Conservation (phyloP, 2,113 vertebrate species). For the Callionymus lyra region DNA sequence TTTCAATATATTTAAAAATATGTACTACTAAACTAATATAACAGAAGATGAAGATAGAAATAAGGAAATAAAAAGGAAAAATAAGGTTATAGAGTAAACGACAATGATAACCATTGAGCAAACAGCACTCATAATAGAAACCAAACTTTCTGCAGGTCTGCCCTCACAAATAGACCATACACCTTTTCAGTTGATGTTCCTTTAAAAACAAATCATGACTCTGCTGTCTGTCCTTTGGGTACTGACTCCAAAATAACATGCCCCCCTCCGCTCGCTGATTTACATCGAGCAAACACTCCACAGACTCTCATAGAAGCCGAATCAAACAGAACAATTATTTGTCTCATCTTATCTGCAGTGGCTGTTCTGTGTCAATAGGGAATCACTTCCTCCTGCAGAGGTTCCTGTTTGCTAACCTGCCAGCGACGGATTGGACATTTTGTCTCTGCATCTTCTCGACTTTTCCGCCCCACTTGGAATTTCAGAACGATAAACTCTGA, state of each 20-base stretch:
- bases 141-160: too few relatives aligned
- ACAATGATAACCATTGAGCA: too few relatives aligned
- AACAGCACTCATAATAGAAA: too few relatives aligned
- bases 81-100: too few relatives aligned
- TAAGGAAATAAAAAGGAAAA: too few relatives aligned
- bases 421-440: conserved; percentile 16
- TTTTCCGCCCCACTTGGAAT: conserved; percentile 4
- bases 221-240: conserved; percentile 16
- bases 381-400: conserved; percentile 15
- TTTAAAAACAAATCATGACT: conserved; percentile 1
- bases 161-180: too few relatives aligned
- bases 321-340: conserved; percentile 39
- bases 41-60: too few relatives aligned
- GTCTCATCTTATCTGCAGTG: conserved; percentile 16
- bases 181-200: too few relatives aligned
- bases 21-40: too few relatives aligned
- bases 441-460: conserved; percentile 5
- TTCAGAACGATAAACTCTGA: not conserved
- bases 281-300: conserved; percentile 26
- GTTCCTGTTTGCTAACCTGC: conserved; percentile 27
- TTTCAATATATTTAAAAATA: too few relatives aligned
- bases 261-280: conserved; percentile 24
- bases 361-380: conserved; percentile 30
- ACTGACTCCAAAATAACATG: conserved; percentile 25
- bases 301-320: conserved; percentile 17